Base-by-base conservation (phyloP, 2,888 invertebrate species). In the Heliconius erato region DNA sequence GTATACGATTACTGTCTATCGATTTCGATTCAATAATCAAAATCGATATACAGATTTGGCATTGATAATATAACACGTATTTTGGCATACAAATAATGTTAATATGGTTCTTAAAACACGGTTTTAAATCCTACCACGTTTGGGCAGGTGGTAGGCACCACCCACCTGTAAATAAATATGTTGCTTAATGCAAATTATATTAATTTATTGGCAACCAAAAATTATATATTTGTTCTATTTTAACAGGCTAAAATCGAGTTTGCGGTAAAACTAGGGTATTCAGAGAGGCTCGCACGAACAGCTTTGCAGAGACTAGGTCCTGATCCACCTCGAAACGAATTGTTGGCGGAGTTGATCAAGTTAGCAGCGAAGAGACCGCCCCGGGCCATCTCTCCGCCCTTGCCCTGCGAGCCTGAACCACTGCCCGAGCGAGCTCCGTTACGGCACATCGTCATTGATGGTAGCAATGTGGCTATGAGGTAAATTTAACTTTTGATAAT, bases 381-480 rank as follows among this genome's bases (percentile, higher is more conserved):
- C 32, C 89, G 94, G 7, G 89, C 91, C 79, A 88, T 89, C 49
- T 92, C 94, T 2, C 95, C 95, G 63, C 90, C 91, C 74, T 93
- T 91, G 77, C 91, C 91, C 54, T 85, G 88, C 0, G 94, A 93
- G 82, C 93, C 92, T 14, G 92, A 94, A 82, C 91, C 91, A 59
- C 90, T 93, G 11, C 90, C 93, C 2, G 96, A 96, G 54, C 88
- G 93, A 4, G 94, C 94, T 26, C 92, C 93, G 63, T 93, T 97
- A 23, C 94, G 98, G 83, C 97, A 98, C 82, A 97, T 99, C 85
- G 98, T 99, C 85, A 98, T 99, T 84, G 99, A 99, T 92, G 99
- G 99, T 88, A 98, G 98, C 92, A 99, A 99, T 92, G 98, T 99
- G 32, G 99, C 99, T 65, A 98, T 99, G 98, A 98, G 98, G 98